Evolutionary conservation across 2,797 vertebrate genomes (phyloP).

Genomic region (Mormyrus proboscirostris): DNA sequence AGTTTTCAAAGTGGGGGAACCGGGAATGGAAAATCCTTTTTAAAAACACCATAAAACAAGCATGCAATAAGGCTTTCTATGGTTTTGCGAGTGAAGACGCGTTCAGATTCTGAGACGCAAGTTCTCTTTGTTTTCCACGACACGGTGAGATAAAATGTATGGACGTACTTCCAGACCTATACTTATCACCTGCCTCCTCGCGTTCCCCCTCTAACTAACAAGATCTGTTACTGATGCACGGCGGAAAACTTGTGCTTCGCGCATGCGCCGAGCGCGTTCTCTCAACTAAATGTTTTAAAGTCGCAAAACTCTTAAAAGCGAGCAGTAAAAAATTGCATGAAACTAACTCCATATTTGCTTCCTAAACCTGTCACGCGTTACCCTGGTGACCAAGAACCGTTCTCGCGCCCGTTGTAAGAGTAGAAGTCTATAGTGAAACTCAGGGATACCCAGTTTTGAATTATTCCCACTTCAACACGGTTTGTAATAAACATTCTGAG

Average conservation of each 20-base stretch:
- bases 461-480: background rate
- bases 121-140: background rate
- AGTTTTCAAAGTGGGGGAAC: constrained; percentile 1
- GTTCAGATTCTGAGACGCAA: background rate
- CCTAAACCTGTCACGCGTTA: background rate
- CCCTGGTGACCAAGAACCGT: background rate
- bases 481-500: background rate
- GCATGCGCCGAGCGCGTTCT: constrained; percentile 73
- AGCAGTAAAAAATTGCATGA: constrained; percentile 17
- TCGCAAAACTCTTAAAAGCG: constrained; percentile 40
- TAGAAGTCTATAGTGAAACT: background rate
- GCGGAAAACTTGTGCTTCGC: constrained; percentile 56
- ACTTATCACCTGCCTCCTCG: constrained; percentile 62
- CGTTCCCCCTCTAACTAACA: constrained; percentile 52
- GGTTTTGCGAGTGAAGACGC: background rate
- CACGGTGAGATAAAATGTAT: constrained; percentile 39
- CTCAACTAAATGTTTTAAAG: constrained; percentile 62
- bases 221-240: constrained; percentile 49
- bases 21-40: constrained; percentile 11
- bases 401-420: background rate
- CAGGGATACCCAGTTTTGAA: background rate
- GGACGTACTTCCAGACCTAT: constrained; percentile 34
- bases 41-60: constrained; percentile 15
- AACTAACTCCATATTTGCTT: constrained; percentile 36
- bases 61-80: background rate